Percentiles rank a stretch among this genome's conserved stretches.
These are phyloP conservation scores for Chaenodraco wilsoni DNA, from an alignment of 2,797 vertebrate species.

Conservation along the genomic window DNA sequence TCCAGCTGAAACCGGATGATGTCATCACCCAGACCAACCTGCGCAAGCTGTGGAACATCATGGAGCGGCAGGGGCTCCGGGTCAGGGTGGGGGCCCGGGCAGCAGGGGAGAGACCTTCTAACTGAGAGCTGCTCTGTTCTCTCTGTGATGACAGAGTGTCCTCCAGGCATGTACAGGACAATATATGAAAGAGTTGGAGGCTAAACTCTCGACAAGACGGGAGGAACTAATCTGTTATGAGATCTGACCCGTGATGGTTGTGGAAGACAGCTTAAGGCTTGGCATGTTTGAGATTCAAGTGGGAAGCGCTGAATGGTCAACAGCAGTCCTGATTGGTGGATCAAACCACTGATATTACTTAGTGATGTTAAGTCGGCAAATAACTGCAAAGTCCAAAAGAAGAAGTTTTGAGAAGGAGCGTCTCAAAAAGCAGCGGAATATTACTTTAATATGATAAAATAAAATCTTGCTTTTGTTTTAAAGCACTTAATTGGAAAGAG, in stretches of 20 bases:
- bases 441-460: not conserved
- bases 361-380: slow-evolving; percentile 12
- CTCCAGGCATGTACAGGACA: slow-evolving; percentile 10
- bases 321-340: slow-evolving; percentile 19
- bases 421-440: slow-evolving; percentile 8
- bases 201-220: slow-evolving; percentile 6
- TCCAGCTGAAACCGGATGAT: slow-evolving; percentile 95
- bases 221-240: slow-evolving; percentile 4
- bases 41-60: slow-evolving; percentile 98
- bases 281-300: slow-evolving; percentile 22
- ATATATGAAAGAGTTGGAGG: slow-evolving; percentile 22
- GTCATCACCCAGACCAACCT: slow-evolving; percentile 96
- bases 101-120: slow-evolving; percentile 44
- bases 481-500: slow-evolving; percentile 41
- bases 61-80: slow-evolving; percentile 95
- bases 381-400: slow-evolving; percentile 16
- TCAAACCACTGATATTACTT: slow-evolving; percentile 23
- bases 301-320: not conserved
- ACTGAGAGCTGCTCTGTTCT: not conserved
- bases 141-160: not conserved
- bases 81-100: slow-evolving; percentile 65
- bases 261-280: slow-evolving; percentile 22
- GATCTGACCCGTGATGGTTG: slow-evolving; percentile 13
- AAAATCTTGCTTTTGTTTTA: not conserved
- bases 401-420: not conserved